These are phyloP conservation scores for Podiceps cristatus DNA, from an alignment of 2,113 vertebrate species.

Conservation along the genomic window DNA sequence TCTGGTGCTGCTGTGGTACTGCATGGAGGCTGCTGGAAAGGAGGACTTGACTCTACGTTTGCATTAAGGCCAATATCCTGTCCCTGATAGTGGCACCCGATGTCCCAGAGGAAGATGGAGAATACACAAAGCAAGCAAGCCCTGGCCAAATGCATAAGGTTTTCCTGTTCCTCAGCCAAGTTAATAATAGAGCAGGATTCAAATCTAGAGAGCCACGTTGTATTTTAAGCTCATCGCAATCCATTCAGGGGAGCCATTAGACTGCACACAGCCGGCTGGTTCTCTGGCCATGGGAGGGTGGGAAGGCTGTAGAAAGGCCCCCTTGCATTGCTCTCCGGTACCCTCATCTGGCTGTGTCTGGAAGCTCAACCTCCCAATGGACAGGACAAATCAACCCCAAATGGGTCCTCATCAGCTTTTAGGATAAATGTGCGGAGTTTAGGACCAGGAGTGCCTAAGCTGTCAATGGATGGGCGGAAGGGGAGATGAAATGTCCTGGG, in stretches of 20 bases:
- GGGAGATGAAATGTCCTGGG: neutral
- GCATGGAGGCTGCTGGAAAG: neutral
- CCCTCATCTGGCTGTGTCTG: neutral
- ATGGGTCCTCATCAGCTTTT: neutral
- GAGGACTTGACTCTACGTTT: neutral
- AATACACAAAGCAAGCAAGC: neutral
- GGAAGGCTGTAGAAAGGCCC: neutral
- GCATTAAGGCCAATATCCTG: neutral
- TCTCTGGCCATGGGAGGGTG: neutral
- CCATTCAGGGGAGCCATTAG: neutral
- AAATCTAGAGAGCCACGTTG: neutral
- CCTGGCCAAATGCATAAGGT: neutral
- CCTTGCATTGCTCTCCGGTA: neutral
- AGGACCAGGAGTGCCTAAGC: neutral
- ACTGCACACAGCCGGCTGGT: neutral
- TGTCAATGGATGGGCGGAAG: neutral
- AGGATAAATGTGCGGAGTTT: neutral
- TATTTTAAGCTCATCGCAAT: neutral
- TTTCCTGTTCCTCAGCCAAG: conserved; percentile 22
- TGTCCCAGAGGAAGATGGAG: neutral
- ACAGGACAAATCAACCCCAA: neutral
- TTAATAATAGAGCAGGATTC: neutral
- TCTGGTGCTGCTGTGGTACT: neutral
- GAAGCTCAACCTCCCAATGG: neutral
- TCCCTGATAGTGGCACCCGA: neutral